These are phyloP conservation scores for Odontamblyopus rebecca DNA, from an alignment of 2,797 vertebrate species.

Conservation along the genomic window DNA sequence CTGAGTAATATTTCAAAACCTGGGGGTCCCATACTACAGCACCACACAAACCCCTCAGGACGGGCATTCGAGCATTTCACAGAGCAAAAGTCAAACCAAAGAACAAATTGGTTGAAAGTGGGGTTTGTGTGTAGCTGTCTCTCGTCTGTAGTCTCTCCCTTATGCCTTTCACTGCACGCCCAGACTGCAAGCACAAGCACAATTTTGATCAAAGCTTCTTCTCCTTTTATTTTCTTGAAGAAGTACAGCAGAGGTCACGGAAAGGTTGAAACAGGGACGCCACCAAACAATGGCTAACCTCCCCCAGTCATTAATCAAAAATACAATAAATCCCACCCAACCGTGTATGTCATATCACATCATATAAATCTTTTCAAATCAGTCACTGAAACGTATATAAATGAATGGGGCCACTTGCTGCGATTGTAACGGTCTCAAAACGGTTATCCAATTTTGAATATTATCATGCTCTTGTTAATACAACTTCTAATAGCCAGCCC, in stretches of 20 bases:
- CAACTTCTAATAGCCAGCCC: constrained; percentile 5
- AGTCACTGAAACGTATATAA: constrained; percentile 22
- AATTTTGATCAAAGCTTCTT: constrained; percentile 41
- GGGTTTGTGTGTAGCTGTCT: background rate
- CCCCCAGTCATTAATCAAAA: constrained; percentile 43
- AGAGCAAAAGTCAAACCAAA: constrained; percentile 34
- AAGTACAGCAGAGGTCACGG: constrained; percentile 46
- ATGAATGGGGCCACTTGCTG: constrained; percentile 44
- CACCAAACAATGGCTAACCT: constrained; percentile 52
- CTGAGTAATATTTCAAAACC: constrained; percentile 80
- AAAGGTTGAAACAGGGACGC: constrained; percentile 48
- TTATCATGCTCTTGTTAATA: constrained; percentile 6
- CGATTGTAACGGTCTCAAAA: constrained; percentile 30
- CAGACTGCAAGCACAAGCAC: constrained; percentile 36
- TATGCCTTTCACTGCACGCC: constrained; percentile 32
- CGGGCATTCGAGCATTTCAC: constrained; percentile 31
- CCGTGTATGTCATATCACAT: constrained; percentile 45
- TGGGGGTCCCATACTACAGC: constrained; percentile 59
- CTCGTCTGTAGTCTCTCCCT: constrained; percentile 11
- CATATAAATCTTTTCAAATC: constrained; percentile 41
- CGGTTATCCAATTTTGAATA: constrained; percentile 10
- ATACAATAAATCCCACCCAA: constrained; percentile 38
- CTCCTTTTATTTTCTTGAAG: constrained; percentile 36
- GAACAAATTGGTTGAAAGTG: constrained; percentile 41
- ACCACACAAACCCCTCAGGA: constrained; percentile 46